phyloP scores from a whole-genome alignment of 2,888 invertebrate genomes.

The Calephelis perditalis region DNA sequence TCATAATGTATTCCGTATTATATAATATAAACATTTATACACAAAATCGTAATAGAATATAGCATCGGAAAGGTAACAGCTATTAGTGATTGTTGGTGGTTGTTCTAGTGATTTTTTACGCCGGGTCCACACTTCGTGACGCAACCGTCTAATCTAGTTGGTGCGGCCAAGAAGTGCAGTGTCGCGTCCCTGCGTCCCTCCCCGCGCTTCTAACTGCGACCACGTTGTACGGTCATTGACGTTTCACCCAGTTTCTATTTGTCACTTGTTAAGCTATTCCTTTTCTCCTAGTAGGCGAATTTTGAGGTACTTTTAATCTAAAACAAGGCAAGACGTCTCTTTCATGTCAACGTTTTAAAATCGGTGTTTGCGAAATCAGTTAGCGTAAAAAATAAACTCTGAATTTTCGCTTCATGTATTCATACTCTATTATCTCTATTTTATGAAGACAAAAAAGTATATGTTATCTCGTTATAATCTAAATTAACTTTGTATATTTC shows the following conservation, averaged over 20 bases:
- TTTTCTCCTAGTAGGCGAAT: constrained; percentile 3
- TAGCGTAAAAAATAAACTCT: too few species aligned
- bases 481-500: too few species aligned
- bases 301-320: background rate
- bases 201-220: constrained; percentile 64
- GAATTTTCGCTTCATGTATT: too few species aligned
- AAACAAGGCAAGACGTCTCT: background rate
- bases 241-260: constrained; percentile 77
- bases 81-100: constrained; percentile 21
- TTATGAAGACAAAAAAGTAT: too few species aligned
- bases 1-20: constrained; percentile 47
- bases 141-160: constrained; percentile 77
- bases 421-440: too few species aligned
- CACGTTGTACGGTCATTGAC: constrained; percentile 72
- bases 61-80: background rate
- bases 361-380: too few species aligned
- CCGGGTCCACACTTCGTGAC: constrained; percentile 59
- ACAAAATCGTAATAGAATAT: background rate
- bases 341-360: background rate
- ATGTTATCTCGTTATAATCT: too few species aligned
- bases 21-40: constrained; percentile 30
- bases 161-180: constrained; percentile 77
- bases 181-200: constrained; percentile 73
- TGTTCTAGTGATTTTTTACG: constrained; percentile 47
- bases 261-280: constrained; percentile 52